A percentile compares a stretch with the other conserved stretches of the same genome.
These are phyloP conservation scores for Axinella damicornis DNA, from an alignment of 37 sponge, comb jelly and placozoan species.

Conservation along the genomic window DNA sequence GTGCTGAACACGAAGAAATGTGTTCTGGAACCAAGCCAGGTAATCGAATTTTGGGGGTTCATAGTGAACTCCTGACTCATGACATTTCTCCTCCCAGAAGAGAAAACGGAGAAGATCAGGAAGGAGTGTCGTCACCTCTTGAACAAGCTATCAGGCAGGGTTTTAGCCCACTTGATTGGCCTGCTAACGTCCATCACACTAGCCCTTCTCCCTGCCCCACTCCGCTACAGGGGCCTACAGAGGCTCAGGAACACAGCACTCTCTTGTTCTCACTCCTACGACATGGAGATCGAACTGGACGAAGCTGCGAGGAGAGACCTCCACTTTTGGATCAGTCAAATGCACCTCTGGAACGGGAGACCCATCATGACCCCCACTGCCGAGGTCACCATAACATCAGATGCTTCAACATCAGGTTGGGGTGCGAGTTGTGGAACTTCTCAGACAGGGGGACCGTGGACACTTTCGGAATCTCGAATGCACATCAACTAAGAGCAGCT, in stretches of 20 bases:
- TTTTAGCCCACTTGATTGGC: not conserved
- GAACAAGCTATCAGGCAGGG: not conserved
- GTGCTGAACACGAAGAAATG: too few relatives aligned
- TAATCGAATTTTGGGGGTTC: not conserved
- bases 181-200: not conserved
- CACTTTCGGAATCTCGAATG: constrained; percentile 11
- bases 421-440: not conserved
- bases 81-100: not conserved
- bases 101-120: not conserved
- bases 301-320: not conserved
- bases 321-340: constrained; percentile 12
- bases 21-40: too few relatives aligned
- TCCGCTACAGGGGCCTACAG: not conserved
- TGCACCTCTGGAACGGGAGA: not conserved
- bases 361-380: not conserved
- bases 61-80: not conserved
- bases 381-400: constrained; percentile 1
- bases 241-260: not conserved
- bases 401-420: constrained; percentile 49
- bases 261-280: too few relatives aligned
- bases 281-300: not conserved
- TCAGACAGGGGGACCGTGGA: constrained; percentile 52
- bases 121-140: not conserved
- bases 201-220: not conserved
- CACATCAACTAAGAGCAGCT: constrained; percentile 66